A percentile compares a stretch with the other conserved stretches of the same genome.
Conservation (phyloP, 2,888 invertebrate species). For the Aporophyla lueneburgensis region DNA sequence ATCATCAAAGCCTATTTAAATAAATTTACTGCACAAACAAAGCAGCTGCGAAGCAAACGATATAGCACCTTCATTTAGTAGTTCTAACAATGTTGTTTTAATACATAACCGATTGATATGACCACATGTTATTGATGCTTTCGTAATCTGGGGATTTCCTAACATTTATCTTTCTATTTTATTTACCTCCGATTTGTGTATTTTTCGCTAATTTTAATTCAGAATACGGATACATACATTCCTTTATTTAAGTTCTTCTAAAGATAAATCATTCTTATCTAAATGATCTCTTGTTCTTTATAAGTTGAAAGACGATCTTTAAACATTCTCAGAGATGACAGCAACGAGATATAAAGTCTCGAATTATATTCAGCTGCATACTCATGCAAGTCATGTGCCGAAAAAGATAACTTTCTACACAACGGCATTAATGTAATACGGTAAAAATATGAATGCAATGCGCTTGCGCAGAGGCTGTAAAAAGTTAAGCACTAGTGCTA, state of each 20-base stretch:
- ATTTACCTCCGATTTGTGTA: constrained; percentile 9
- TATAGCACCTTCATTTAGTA: constrained; percentile 39
- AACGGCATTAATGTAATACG: constrained; percentile 34
- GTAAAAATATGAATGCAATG: constrained; percentile 39
- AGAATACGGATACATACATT: constrained; percentile 3
- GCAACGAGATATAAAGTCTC: neutral
- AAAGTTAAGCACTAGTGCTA: constrained; percentile 43
- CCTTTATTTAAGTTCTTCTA: constrained; percentile 17
- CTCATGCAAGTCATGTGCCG: constrained; percentile 18
- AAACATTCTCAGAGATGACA: constrained; percentile 22
- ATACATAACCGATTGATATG: constrained; percentile 53
- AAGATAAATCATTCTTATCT: constrained; percentile 34
- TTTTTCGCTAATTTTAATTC: neutral
- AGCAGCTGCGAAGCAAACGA: constrained; percentile 37
- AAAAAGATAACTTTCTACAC: constrained; percentile 42
- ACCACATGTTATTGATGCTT: constrained; percentile 62
- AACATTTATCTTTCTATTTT: constrained; percentile 20
- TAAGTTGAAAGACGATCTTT: constrained; percentile 33
- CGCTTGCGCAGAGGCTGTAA: constrained; percentile 28
- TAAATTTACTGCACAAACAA: constrained; percentile 40
- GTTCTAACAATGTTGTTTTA: constrained; percentile 44
- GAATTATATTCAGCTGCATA: constrained; percentile 6
- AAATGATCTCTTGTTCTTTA: constrained; percentile 24
- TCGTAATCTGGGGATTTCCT: constrained; percentile 63
- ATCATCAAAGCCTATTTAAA: constrained; percentile 31